Evolutionary conservation across 2,888 invertebrate genomes (phyloP), one percentile per base, ranked within the genome.

Genomic region (Caenorhabditis sp.): DNA sequence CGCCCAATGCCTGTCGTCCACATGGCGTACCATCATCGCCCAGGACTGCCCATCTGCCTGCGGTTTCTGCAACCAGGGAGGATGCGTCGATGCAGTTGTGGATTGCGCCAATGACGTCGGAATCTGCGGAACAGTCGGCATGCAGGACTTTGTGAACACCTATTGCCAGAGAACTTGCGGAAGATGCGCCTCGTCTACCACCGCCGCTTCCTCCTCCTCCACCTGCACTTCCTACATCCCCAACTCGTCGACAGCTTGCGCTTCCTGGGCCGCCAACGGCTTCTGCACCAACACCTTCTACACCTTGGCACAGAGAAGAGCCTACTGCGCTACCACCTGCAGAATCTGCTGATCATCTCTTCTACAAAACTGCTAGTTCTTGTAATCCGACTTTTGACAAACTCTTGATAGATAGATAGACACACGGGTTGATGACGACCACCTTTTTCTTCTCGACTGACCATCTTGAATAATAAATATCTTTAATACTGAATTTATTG

Each of bases 131-230:
- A 60, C 58, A 40, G 61, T 58, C 13, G 71, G 60, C 4, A 44
- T 79, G 28, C 58, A 71, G 20, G 28, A 50, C 20, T 84, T 84
- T 58, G 80, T 72, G 4, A 68, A 62, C 35, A n/a, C 53, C 5
- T 51, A 79, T 60, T 87, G 87, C 51, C 68, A 88, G 32, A 77
- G 81, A 20, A 81, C 87, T 11, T 87, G 87, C 65, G 65, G 51
- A 24, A 32, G 65, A 32, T 65, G 65, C 22, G 35, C 51, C 2
- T 51, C 65, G 9, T 24, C 51, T 15, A 65, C 65, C 15, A n/a
- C 35, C 9, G 2, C 51, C 9, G 9, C 51, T 35, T 20, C 50
- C 28, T 47, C 50, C 32, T 15, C 13, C 28, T 18, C 51, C 32
- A 65, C 32, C 20, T 64, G 64, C 64, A 50, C 64, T 13, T 50